Base-by-base conservation (phyloP, 2,888 invertebrate species). In the Syrista parreyssii region DNA sequence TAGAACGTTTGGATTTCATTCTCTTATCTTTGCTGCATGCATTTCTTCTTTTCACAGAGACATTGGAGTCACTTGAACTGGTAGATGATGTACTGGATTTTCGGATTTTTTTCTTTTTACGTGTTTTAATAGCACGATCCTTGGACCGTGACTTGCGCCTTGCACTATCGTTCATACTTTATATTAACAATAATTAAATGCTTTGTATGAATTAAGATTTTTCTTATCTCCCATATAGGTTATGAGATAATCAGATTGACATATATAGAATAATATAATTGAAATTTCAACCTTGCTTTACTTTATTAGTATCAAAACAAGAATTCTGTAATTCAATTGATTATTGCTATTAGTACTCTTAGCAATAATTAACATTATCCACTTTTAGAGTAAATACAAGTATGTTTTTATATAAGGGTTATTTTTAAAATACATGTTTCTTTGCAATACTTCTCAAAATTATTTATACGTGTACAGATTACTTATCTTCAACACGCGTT, bases 11-110 rank as follows among this genome's bases (percentile, higher is more conserved):
- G 9, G 85, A 84, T 68, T 86, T 88, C 36, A 81, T 83, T 35
- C 85, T 85, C 73, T 87, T 90, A 55, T 88, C 88, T 33, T 87
- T 88, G 34, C 84, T 83, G 15, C 85, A 86, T 6, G 82, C 36
- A 73, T 85, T 86, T 72, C 86, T 85, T 32, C 82, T 83, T 40
- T 83, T 84, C 32, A 82, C 76, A 12, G 84, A 84, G 12, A 73
- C 71, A 6, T 81, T 83, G 1, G 86, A 85, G n/a, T 82, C 79
- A 35, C 77, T 79, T 9, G 79, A 79, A 30, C 82, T 81, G 32
- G 82, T 85, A 4, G 84, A 84, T 0, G 84, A 82, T 3, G 87
- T 87, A 73, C 79, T 80, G 9, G 82, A 82, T 34, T 82, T 81
- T 30, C 78, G 79, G 0, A 80, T 82, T 35, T 83, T 85, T 74